Percentiles rank a stretch among this genome's conserved stretches.
phyloP scores from a whole-genome alignment of 2,797 vertebrate species.

The Cyprinella venusta region DNA sequence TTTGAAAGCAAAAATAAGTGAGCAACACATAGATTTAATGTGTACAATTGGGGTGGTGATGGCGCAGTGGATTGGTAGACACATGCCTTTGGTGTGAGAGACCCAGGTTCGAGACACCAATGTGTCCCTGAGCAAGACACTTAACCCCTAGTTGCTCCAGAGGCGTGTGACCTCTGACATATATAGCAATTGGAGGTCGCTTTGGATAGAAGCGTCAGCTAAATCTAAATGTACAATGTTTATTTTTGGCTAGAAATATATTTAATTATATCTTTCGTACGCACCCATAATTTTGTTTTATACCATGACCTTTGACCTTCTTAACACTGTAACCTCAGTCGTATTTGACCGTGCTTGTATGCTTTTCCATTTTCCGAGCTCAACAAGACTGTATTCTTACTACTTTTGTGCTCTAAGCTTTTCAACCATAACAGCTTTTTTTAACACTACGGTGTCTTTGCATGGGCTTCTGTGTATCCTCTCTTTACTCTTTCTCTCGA shows the following conservation, averaged over 20 bases:
- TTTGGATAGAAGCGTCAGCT: no score
- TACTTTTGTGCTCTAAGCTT: constrained; percentile 20
- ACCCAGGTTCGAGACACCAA: no score
- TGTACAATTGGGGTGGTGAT: no score
- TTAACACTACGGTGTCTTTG: constrained; percentile 22
- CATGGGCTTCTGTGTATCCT: constrained; percentile 25
- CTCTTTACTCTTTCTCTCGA: constrained; percentile 27
- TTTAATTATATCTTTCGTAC: background rate
- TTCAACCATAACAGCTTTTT: constrained; percentile 7
- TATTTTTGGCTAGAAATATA: background rate
- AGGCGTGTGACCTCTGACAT: no score
- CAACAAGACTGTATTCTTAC: background rate
- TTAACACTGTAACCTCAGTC: background rate
- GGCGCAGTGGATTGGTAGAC: no score
- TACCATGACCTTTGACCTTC: background rate
- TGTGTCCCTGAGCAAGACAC: no score
- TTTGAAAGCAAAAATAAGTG: background rate
- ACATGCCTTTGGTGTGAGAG: no score
- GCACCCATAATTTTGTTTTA: background rate
- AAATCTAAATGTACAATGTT: background rate
- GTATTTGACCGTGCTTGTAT: background rate
- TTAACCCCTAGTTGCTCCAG: no score
- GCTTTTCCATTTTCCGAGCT: constrained; percentile 6
- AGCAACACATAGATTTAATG: background rate
- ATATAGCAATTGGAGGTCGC: no score